Base-by-base conservation (phyloP, 2,113 vertebrate genomes). In the Siniperca knerii region DNA sequence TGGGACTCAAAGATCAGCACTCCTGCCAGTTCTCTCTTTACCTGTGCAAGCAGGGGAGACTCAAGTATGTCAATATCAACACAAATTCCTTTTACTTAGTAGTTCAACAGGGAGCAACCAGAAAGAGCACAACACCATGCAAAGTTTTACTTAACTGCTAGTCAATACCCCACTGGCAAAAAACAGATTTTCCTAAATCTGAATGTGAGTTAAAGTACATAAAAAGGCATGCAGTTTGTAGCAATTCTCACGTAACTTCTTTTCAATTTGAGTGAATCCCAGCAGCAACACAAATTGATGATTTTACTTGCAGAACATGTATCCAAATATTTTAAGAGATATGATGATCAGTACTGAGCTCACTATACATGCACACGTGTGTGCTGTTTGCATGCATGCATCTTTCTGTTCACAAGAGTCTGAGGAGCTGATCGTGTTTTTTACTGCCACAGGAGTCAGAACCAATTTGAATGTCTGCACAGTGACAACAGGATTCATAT, bases 1-100 rank as follows among this genome's bases (percentile, higher is more conserved):
- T 99, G 98, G 15, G 98, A 98, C 93, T 99, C 98, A 90, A 99
- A 99, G 89, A 99, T 97, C 69, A 99, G 96, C 79, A 99, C 97
- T 61, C 98, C 97, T 5, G 98, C 97, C 88, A 99, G 93, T 78
- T 99, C 97, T 77, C 97, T 95, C 90, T 98, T 99, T 42, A 99
- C 98, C 98, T 99, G 94, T 33, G 33, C 44, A 86, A 52, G 71
- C 90, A 93, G 1, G 72, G 61, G 84, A 65, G 3, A 93, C 12
- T 4, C 48, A 55, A 1, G 3, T 46, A 25, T 23, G 71, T 82
- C 58, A 67, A 46, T 42, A 55, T 50, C 0, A 54, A 54, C 42
- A 74, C 4, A 61, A 57, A 44, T 48, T 40, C 8, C 0, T 21
- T 68, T 50, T 54, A 44, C 23, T 61, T 29, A 16, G 0, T 29